These are phyloP conservation scores for Halichoerus grypus DNA, from an alignment of 2,113 vertebrate genomes.

Conservation along the genomic window DNA sequence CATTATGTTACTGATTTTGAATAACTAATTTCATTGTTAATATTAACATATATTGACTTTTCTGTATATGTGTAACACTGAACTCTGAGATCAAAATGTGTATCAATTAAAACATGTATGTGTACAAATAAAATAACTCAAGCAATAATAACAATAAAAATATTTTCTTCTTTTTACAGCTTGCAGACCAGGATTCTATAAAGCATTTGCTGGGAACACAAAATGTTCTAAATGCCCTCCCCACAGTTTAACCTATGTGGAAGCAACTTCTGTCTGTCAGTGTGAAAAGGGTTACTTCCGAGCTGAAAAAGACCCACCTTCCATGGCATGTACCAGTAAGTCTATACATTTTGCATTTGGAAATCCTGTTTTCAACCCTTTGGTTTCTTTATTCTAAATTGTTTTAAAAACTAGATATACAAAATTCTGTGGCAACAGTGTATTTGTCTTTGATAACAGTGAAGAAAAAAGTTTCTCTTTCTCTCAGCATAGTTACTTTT, in stretches of 20 bases:
- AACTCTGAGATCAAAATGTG: neutral
- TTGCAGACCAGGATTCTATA: constrained; percentile 96
- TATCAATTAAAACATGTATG: constrained; percentile 2
- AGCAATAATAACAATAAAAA: neutral
- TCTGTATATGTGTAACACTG: neutral
- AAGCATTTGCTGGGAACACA: constrained; percentile 95
- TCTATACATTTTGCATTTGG: constrained; percentile 69
- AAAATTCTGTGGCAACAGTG: neutral
- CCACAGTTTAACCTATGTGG: constrained; percentile 93
- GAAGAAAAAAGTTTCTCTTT: constrained; percentile 12
- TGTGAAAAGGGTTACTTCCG: constrained; percentile 96
- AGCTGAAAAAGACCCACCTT: constrained; percentile 95
- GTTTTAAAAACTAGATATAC: neutral
- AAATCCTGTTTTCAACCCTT: constrained; percentile 24
- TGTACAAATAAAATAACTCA: neutral
- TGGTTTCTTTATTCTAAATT: neutral
- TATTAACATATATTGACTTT: constrained; percentile 25
- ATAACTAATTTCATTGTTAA: constrained; percentile 5
- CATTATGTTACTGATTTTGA: neutral
- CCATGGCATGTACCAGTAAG: constrained; percentile 98
- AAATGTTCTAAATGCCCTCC: constrained; percentile 97
- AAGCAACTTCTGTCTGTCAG: constrained; percentile 93
- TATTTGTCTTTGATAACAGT: neutral
- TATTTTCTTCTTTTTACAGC: constrained; percentile 87
- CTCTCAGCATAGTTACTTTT: neutral